Evolutionary conservation across 2,888 invertebrate species (phyloP), one percentile per base, ranked within the genome.

Genomic region (Elegia similella): DNA sequence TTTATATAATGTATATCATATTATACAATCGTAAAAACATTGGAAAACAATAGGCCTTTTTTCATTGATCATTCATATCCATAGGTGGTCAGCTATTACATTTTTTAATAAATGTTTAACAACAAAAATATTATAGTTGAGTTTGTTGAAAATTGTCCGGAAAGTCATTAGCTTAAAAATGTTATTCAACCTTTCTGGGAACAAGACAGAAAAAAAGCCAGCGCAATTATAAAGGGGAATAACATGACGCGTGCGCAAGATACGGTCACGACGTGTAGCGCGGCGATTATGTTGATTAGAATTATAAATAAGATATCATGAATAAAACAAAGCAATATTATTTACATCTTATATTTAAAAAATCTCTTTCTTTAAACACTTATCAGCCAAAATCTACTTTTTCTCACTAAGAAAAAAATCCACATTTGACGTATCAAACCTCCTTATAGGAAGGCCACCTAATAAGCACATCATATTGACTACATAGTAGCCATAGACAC

Each of bases 151-250:
- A 23, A 23, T 3, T 23, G 23, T 2, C 2, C 23, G 5, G 12
- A 38, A 38, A 38, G n/a, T 38, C 0, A 12, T n/a, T 32, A 32
- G 12, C 38, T 38, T 38, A n/a, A n/a, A 47, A 30, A n/a, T 29
- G 7, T 47, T 47, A 44, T 13, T 30, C n/a, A 30, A 48, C 12
- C 8, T 46, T 46, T 46, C 48, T 13, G 23, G 23, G 6, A 32
- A 16, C 13, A 6, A 16, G n/a, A 13, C 7, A 13, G 2, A 32
- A 32, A 32, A 48, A 46, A 44, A 29, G 30, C 0, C 7, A 12
- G 15, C 16, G 29, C 7, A 29, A 32, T 48, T 32, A 15, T 15
- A 48, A 15, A 48, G 48, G 48, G 48, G 48, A 48, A 48, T 48
- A 48, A 48, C 48, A 48, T 48, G 15, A 30, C 32, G 48, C 48